phyloP scores from a whole-genome alignment of 2,888 invertebrate species.

The Mythimna impura region DNA sequence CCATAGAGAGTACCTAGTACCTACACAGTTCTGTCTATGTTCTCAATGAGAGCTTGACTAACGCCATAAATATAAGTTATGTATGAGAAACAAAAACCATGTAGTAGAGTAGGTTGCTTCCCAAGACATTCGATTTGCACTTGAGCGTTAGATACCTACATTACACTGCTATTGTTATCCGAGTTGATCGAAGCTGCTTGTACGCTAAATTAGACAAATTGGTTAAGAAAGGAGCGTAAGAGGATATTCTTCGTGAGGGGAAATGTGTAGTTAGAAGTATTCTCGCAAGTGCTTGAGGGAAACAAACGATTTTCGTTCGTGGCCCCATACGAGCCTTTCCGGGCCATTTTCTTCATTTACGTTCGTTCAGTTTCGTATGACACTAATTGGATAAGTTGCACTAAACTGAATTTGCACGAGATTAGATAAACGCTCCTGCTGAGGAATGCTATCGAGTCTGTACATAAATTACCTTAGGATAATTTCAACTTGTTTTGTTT shows the following conservation, averaged over 20 bases:
- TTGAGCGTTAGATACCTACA: constrained; percentile 21
- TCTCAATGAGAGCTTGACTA: constrained; percentile 11
- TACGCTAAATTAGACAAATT: constrained; percentile 51
- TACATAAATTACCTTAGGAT: constrained; percentile 77
- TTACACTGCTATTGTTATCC: constrained; percentile 28
- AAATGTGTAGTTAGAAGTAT: constrained; percentile 54
- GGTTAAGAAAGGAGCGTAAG: constrained; percentile 52
- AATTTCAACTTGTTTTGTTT: constrained; percentile 71
- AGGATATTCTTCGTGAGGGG: constrained; percentile 45
- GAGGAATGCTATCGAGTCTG: constrained; percentile 39
- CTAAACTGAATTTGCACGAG: constrained; percentile 65
- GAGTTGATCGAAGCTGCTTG: constrained; percentile 32
- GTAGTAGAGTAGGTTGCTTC: constrained; percentile 1
- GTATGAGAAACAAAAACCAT: constrained; percentile 9
- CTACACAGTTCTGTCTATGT: constrained; percentile 1
- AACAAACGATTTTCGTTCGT: constrained; percentile 34
- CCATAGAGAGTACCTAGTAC: neutral
- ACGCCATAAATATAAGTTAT: constrained; percentile 16
- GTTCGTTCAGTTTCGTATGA: constrained; percentile 69
- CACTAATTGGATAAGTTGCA: constrained; percentile 78
- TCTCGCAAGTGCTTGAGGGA: constrained; percentile 28
- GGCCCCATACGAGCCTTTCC: neutral
- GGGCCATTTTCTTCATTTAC: constrained; percentile 72
- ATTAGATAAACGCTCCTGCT: constrained; percentile 66
- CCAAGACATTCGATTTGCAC: constrained; percentile 34